A percentile compares a stretch with the other conserved stretches of the same genome.
Conservation (phyloP, 2,888 invertebrate genomes). For the Silvanus unidentatus region DNA sequence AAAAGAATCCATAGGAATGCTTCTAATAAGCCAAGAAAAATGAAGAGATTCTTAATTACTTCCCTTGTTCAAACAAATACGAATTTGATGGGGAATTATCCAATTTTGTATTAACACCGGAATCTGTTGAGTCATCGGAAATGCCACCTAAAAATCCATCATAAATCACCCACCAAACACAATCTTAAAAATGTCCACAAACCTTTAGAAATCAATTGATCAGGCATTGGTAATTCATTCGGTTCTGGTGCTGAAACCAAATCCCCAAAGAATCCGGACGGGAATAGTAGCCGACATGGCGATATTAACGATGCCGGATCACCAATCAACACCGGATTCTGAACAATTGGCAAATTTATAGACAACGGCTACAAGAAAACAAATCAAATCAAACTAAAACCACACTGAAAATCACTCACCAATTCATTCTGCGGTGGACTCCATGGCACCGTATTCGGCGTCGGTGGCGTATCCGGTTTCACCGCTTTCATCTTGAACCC, state of each 20-base stretch:
- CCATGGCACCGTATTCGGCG: constrained; percentile 47
- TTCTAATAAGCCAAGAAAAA: too few relatives aligned
- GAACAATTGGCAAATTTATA: constrained; percentile 38
- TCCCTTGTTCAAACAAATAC: constrained; percentile 7
- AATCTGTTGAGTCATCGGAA: constrained; percentile 40
- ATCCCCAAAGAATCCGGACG: constrained; percentile 19
- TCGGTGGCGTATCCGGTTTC: constrained; percentile 39
- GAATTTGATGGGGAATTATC: constrained; percentile 29
- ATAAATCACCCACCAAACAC: constrained; percentile 14
- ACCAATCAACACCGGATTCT: constrained; percentile 37
- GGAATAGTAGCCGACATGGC: constrained; percentile 36
- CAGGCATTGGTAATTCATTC: constrained; percentile 43
- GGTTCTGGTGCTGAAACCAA: constrained; percentile 40
- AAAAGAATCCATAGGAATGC: constrained; percentile 3
- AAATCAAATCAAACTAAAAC: not conserved
- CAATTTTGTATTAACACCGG: constrained; percentile 36
- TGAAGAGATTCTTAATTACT: too few relatives aligned
- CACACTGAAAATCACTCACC: not conserved
- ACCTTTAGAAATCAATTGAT: constrained; percentile 41
- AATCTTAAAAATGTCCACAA: too few relatives aligned
- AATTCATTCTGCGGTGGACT: constrained; percentile 6
- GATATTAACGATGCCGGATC: constrained; percentile 38
- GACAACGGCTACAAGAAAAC: constrained; percentile 32
- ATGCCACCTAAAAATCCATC: too few relatives aligned
- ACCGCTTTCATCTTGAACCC: constrained; percentile 12